These are phyloP conservation scores for Bubo bubo DNA, from an alignment of 2,113 vertebrate genomes.

Conservation along the genomic window DNA sequence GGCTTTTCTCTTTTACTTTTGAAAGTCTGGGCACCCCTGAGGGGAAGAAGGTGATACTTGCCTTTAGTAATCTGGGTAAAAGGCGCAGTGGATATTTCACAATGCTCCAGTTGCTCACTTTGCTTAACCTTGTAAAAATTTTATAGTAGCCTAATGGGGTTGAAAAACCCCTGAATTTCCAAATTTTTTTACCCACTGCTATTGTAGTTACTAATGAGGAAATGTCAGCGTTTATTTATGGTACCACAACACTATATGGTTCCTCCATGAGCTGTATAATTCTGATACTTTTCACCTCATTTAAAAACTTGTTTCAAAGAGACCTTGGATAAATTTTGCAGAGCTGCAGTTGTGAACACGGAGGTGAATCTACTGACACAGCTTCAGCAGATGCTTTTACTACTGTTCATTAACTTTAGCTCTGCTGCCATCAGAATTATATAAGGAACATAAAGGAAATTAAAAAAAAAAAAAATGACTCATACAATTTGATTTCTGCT, in stretches of 20 bases:
- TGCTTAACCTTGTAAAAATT: slow-evolving; percentile 46
- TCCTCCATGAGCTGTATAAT: slow-evolving; percentile 41
- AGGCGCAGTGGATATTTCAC: slow-evolving; percentile 1
- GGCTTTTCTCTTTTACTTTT: slow-evolving; percentile 12
- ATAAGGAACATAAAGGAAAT: slow-evolving; percentile 52
- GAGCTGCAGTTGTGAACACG: background rate
- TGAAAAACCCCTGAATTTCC: background rate
- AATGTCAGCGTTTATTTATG: slow-evolving; percentile 18
- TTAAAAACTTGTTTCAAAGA: slow-evolving; percentile 41
- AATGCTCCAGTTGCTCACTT: background rate
- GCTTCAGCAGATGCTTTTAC: slow-evolving; percentile 53
- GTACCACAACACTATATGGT: background rate
- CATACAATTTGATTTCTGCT: slow-evolving; percentile 56
- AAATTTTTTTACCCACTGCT: background rate
- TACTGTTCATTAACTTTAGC: slow-evolving; percentile 59
- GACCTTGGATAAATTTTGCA: slow-evolving; percentile 48
- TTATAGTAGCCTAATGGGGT: background rate
- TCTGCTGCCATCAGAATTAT: slow-evolving; percentile 41
- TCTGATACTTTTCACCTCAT: background rate
- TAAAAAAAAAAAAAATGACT: slow-evolving; percentile 17
- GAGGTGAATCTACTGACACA: slow-evolving; percentile 44
- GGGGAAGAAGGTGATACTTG: background rate
- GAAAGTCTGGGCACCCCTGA: slow-evolving; percentile 1
- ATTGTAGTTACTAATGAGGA: slow-evolving; percentile 13
- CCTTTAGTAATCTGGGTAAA: slow-evolving; percentile 28